Base-by-base conservation (phyloP, 2,888 invertebrate genomes). In the Cheilosia impressa region DNA sequence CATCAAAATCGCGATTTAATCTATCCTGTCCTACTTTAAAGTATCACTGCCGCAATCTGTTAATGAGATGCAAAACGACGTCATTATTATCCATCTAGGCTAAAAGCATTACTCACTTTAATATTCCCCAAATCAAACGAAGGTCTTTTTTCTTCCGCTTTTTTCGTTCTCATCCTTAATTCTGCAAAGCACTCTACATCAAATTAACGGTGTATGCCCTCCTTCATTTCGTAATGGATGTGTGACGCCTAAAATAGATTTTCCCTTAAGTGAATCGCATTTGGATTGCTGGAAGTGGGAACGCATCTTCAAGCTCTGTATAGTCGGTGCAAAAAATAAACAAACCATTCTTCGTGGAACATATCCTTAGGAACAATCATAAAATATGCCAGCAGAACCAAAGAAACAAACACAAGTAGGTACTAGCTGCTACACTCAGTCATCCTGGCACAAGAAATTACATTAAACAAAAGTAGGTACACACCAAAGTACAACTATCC, bases 381-480 rank as follows among this genome's bases (percentile, higher is more conserved):
- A 50, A 55, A 78, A 63, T 19, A 66, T 52, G 22, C 52, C 38
- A 17, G 13, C 50, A 22, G 41, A 17, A 22, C 19, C 24, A 52
- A 31, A 72, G 43, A 50, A 41, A 63, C 62, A 62, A 1, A 60
- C 24, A 50, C 43, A 50, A n/a, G 19, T 17, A 38, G 43, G 10
- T 13, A 22, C 27, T 47, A 47, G 19, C 6, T 19, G 19, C 19
- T 68, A 13, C 45, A n/a, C 19, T 13, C 38, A 38, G 47, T 13
- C 27, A 17, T 15, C 6, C 34, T 9, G 13, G n/a, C 15, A 13
- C 58, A 52, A 53, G 72, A 78, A 83, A 83, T 78, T 78, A 50
- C 78, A 63, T 78, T 73, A 73, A 69, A 65, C 63, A 81, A 75
- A 71, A 78, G 52, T 73, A 72, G 24, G 52, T 50, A 50, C 13